Evolutionary conservation across 1,140 invertebrate species (phyloP), one percentile per base, ranked within the genome.

Genomic region (Episyrphus balteatus): DNA sequence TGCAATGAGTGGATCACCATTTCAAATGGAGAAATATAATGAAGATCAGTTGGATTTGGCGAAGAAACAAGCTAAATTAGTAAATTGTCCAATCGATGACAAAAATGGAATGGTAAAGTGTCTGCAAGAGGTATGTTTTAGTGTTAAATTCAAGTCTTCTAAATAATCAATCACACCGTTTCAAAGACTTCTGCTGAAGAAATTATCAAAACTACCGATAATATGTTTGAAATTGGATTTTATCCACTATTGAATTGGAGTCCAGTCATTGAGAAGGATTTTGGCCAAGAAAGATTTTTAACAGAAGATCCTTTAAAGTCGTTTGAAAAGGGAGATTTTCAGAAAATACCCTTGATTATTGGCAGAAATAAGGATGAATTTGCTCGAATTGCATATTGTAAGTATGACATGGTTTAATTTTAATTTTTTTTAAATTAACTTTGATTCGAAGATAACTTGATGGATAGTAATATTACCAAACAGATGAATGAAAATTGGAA

Each of bases 361-460:
- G 79, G 79, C 30, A 59, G 76, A 12, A 80, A 75, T 0, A 65
- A 72, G 41, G 72, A 80, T 45, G 81, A 83, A 58, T 79, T 82
- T 59, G 73, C 65, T 30, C 72, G 34, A 12, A 36, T 12, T 9
- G 15, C n/a, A 5, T 30, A 39, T 1, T 59, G 56, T 33, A 21
- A 73, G 50, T 67, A 5, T 30, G 56, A 0, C 65, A 76, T 49
- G 56, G 57, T 17, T 62, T 62, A 1, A 48, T 63, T 76, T 70
- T 58, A 57, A 70, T 8, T 59, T 47, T 49, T 46, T 71, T 19
- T n/a, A n/a, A 69, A 15, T 12, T 36, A 3, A n/a, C 10, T 15
- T n/a, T 36, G 14, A 3, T 36, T 36, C 12, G 34, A 12, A 36
- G 12, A 15, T 36, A 36, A 36, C 12, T 36, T n/a, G 12, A 3